phyloP scores from a whole-genome alignment of 1,140 invertebrate species.

The Sycophaga agraensis region DNA sequence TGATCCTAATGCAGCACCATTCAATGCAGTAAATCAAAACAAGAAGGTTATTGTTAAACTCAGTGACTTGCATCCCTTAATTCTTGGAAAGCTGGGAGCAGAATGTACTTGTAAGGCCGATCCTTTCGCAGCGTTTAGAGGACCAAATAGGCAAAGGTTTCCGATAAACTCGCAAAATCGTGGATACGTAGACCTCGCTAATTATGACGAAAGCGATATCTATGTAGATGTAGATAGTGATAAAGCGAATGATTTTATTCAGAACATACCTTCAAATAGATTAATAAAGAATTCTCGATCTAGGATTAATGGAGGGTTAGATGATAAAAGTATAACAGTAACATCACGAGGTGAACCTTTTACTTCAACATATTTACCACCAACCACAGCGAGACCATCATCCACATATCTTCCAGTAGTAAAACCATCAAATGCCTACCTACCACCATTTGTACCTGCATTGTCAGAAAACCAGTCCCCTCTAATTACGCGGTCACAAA shows the following conservation, averaged over 20 bases:
- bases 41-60: conserved; percentile 66
- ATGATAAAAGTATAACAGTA: background rate
- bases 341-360: conserved; percentile 12
- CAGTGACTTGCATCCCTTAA: conserved; percentile 68
- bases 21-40: conserved; percentile 34
- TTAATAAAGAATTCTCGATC: conserved; percentile 16
- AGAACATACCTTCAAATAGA: conserved; percentile 25
- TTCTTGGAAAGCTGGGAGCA: conserved; percentile 70
- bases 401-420: conserved; percentile 14
- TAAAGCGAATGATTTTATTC: conserved; percentile 27
- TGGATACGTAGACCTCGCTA: conserved; percentile 47
- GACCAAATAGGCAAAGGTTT: conserved; percentile 36
- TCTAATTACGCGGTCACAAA: background rate
- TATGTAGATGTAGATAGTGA: conserved; percentile 51
- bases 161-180: conserved; percentile 45
- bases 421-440: background rate
- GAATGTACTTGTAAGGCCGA: conserved; percentile 73
- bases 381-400: background rate
- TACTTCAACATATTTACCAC: conserved; percentile 33
- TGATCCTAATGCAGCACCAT: background rate
- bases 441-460: background rate
- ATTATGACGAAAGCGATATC: conserved; percentile 53
- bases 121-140: conserved; percentile 54
- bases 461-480: background rate
- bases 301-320: background rate